Percentiles rank a stretch among this genome's conserved stretches.
Conservation (phyloP, 2,888 invertebrate species). For the Leptopterna dolabrata region DNA sequence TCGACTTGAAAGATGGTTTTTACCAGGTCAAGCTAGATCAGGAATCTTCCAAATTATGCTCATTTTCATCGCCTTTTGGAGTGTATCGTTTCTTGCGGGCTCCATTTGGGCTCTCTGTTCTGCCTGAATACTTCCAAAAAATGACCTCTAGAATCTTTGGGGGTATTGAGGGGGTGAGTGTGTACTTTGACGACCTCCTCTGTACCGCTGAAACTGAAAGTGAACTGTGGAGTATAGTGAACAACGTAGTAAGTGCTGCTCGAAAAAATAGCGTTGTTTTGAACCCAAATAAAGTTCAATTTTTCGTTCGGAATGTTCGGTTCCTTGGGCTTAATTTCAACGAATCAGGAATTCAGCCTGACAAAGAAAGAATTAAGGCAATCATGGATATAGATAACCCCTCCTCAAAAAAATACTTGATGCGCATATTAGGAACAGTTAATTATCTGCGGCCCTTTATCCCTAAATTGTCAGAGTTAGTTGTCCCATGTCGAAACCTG, state of each 20-base stretch:
- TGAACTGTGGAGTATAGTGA: not conserved
- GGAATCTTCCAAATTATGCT: not conserved
- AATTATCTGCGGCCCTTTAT: not conserved
- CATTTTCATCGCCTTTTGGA: constrained; percentile 2
- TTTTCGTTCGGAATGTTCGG: not conserved
- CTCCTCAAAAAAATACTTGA: not conserved
- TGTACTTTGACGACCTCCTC: not conserved
- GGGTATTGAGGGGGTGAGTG: not conserved
- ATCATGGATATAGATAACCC: not conserved
- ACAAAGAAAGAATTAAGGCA: not conserved
- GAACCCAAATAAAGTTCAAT: not conserved
- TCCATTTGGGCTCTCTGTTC: no score
- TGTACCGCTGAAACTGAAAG: not conserved
- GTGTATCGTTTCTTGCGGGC: not conserved
- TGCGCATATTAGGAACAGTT: not conserved
- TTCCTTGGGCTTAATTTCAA: not conserved
- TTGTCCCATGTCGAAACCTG: not conserved
- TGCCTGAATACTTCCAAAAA: no score
- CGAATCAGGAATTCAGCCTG: no score
- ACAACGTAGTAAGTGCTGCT: not conserved
- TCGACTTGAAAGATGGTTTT: no score
- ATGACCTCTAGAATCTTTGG: not conserved
- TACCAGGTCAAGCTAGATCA: not conserved
- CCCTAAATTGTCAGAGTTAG: no score
- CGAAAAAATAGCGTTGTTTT: not conserved